Percentiles rank a stretch among this genome's conserved stretches.
Conservation (phyloP, 2,113 vertebrate genomes). For the Pachyramphus minor region DNA sequence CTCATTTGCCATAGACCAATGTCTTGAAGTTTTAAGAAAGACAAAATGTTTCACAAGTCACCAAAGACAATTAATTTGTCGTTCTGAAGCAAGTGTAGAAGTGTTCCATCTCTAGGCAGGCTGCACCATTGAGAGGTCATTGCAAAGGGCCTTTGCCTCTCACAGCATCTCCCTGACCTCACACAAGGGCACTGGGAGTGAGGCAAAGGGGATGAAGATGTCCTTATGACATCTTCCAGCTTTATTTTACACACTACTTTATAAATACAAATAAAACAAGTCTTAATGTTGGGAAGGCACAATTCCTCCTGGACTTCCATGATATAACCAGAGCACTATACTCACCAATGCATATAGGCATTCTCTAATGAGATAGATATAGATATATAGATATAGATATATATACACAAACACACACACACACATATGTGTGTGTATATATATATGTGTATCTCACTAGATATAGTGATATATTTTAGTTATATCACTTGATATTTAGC, state of each 20-base stretch:
- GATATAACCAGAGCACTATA: not conserved
- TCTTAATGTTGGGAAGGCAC: not conserved
- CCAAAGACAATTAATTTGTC: not conserved
- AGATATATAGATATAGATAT: not conserved
- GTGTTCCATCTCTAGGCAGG: not conserved
- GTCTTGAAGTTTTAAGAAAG: not conserved
- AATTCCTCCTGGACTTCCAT: not conserved
- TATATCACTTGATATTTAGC: not conserved
- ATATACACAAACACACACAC: not conserved
- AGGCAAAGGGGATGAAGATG: not conserved
- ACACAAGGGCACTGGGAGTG: not conserved
- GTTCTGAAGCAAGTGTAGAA: not conserved
- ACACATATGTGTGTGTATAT: no score
- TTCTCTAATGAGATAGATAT: not conserved
- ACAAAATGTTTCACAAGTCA: not conserved
- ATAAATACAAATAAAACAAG: not conserved
- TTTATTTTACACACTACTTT: not conserved
- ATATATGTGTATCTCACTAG: not conserved
- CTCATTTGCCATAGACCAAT: not conserved
- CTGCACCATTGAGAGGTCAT: not conserved
- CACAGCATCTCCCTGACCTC: not conserved
- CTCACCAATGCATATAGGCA: not conserved
- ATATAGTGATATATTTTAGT: not conserved
- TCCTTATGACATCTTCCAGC: not conserved
- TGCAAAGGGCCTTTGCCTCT: not conserved